Base-by-base conservation (phyloP, 1,140 invertebrate species). In the Drosophila chauvacae region DNA sequence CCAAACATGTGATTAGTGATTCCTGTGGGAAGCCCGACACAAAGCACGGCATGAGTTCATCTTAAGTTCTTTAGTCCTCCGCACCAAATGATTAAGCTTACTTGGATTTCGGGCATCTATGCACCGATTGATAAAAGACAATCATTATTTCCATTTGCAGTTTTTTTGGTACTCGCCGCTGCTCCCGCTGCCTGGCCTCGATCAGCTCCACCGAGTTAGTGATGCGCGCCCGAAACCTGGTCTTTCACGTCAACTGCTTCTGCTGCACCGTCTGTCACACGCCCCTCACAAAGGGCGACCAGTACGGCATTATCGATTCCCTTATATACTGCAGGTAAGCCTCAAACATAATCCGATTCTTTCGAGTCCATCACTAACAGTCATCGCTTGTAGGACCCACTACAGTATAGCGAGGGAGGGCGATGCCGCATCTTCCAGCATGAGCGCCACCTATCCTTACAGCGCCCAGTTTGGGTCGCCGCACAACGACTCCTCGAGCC, bases 201-300 rank as follows among this genome's bases (percentile, higher is more conserved):
- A 97, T 99, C 69, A 95, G 96, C n/a, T 95, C 97, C 39, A 96
- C 97, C 58, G 98, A 99, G 93, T 93, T 99, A 84, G 98, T 99
- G 88, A 99, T 99, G 98, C 93, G 98, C 61, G 98, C 97, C 5
- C 94, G 97, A 16, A 97, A 98, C 78, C 94, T 97, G 77, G 97
- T 99, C 58, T 99, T 98, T 94, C 98, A 99, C 94, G 96, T 98
- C 41, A 96, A 97, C 81, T 99, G 98, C 93, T 99, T 99, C 94
- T 97, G 96, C 7, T 99, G 98, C 93, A 96, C 96, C 16, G 95
- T 97, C n/a, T 99, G 98, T 93, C 96, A 96, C 91, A 94, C 96
- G 16, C 95, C 96, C 4, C 94, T 97, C 48, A 97, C 95, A 45
- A 97, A 97, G 92, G 96, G 98, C 18, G 98, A 99, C 92, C 97